These are phyloP conservation scores for Drosophila recens DNA, from an alignment of 2,888 invertebrate genomes.

Conservation along the genomic window DNA sequence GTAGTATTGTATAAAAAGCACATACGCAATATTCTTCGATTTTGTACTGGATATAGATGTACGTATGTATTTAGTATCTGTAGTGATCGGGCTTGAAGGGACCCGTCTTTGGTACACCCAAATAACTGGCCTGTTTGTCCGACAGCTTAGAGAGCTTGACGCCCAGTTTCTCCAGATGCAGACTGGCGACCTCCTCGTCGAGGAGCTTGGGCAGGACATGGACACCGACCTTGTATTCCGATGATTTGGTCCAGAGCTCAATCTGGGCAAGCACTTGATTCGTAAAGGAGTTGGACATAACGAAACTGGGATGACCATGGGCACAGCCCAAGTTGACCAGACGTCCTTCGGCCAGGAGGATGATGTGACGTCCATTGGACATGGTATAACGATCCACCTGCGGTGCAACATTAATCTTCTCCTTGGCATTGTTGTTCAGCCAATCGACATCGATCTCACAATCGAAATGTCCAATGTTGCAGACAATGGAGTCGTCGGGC, in stretches of 20 bases:
- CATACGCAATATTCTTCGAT: background rate
- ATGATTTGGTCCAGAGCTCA: slow-evolving; percentile 97
- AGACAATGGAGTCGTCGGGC: slow-evolving; percentile 98
- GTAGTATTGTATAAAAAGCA: background rate
- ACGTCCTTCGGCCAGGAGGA: slow-evolving; percentile 97
- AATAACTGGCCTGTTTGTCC: slow-evolving; percentile 94
- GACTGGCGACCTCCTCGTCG: slow-evolving; percentile 98
- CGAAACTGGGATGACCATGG: slow-evolving; percentile 99
- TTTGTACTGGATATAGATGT: background rate
- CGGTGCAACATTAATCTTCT: slow-evolving; percentile 97
- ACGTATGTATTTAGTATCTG: slow-evolving; percentile 89
- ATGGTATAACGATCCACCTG: slow-evolving; percentile 98
- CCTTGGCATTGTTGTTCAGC: slow-evolving; percentile 94
- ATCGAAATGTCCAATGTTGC: slow-evolving; percentile 99
- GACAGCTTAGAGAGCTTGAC: slow-evolving; percentile 97
- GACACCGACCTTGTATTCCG: slow-evolving; percentile 94
- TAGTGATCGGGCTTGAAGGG: slow-evolving; percentile 99
- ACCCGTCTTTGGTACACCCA: slow-evolving; percentile 94
- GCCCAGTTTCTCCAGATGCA: slow-evolving; percentile 97
- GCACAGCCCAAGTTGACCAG: slow-evolving; percentile 99
- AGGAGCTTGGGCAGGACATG: slow-evolving; percentile 97
- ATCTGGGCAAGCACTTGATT: slow-evolving; percentile 99
- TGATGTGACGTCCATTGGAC: slow-evolving; percentile 95
- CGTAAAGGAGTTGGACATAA: slow-evolving; percentile 99
- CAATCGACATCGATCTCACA: slow-evolving; percentile 98